Conservation (phyloP, 2,888 invertebrate genomes). For the Tolmerus cingulatus region DNA sequence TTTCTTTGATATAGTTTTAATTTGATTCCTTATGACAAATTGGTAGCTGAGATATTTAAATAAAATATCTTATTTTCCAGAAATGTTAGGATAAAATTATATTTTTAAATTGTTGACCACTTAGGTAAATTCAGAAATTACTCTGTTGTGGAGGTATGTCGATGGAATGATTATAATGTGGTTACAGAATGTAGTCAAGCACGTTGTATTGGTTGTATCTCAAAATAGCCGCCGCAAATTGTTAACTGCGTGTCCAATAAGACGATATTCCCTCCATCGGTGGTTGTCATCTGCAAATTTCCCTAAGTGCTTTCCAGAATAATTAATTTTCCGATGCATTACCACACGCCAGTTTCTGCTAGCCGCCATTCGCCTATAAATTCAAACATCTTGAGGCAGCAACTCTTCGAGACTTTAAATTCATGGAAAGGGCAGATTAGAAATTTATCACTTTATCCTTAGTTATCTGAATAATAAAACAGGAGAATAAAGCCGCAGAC, state of each 20-base stretch:
- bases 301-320: not conserved
- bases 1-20: too few relatives aligned
- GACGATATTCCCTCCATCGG: not conserved
- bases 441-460: slow-evolving; percentile 33
- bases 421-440: slow-evolving; percentile 25
- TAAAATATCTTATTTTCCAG: too few relatives aligned
- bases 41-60: too few relatives aligned
- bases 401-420: not conserved
- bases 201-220: not conserved
- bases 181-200: not conserved
- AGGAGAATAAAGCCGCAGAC: slow-evolving; percentile 17
- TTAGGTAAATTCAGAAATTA: too few relatives aligned
- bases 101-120: too few relatives aligned
- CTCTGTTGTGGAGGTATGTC: too few relatives aligned
- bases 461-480: slow-evolving; percentile 26
- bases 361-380: not conserved
- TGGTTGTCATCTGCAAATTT: not conserved
- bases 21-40: too few relatives aligned
- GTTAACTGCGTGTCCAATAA: not conserved
- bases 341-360: not conserved
- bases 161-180: not conserved
- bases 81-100: too few relatives aligned
- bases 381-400: not conserved
- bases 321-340: not conserved
- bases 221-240: not conserved